Evolutionary conservation across 1,140 invertebrate genomes (phyloP), one percentile per base, ranked within the genome.

Genomic region (Plodia interpunctella): DNA sequence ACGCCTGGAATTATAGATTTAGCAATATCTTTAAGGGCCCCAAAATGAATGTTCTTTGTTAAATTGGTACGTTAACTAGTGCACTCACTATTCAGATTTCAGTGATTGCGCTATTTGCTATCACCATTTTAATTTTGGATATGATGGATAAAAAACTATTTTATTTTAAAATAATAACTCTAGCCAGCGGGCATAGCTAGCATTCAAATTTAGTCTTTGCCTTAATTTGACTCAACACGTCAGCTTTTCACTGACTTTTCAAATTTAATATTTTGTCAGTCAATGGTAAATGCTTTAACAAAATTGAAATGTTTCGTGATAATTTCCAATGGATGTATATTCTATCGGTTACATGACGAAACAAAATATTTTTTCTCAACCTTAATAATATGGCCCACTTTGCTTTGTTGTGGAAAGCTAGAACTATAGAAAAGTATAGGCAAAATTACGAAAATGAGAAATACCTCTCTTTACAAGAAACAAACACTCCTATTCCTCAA

Each of bases 381-480:
- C 65, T 56, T 56, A 50, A 66, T 25, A 60, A 61, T 25, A 85
- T 85, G 82, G 71, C 82, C 9, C 69, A 78, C 49, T 78, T 83
- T 59, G 78, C 78, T 5, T 71, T 83, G 15, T 58, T 90, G 11
- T 71, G 91, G 66, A 91, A 91, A 76, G 89, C 90, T 15, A 67
- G 77, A 28, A 83, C 76, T 13, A 74, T 92, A 6, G 86, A 88
- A 68, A 90, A 86, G 63, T 74, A 78, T 17, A 75, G 81, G 60
- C 59, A 68, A 32, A 77, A 69, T 30, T 91, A 91, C 66, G 80
- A 91, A 70, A 74, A 89, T 32, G 90, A 92, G 65, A 92, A 92
- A 74, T 65, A 87, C 11, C 83, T 83, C 60, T 90, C 91, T n/a
- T 87, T 92, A 15, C 70, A 78, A 38, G 67, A 88, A 44, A 75